These are phyloP conservation scores for Burhinus bistriatus DNA, from an alignment of 2,113 vertebrate genomes.

Conservation along the genomic window DNA sequence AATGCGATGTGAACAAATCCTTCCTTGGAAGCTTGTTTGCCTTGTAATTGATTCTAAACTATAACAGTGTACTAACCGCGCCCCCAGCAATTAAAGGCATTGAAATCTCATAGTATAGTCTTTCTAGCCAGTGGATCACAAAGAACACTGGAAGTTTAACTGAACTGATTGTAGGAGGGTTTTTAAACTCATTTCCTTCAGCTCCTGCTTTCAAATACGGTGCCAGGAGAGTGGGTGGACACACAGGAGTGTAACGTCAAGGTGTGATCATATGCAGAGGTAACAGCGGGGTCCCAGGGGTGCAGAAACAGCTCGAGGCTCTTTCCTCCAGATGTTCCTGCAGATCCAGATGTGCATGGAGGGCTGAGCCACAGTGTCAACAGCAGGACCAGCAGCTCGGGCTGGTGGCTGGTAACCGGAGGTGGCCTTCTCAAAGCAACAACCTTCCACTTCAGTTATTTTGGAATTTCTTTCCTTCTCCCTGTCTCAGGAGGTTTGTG, in stretches of 20 bases:
- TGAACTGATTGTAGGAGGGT: not conserved
- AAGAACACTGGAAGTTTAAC: not conserved
- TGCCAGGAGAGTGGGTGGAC: not conserved
- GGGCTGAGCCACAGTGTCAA: rapidly evolving
- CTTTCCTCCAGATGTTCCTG: conserved; percentile 19
- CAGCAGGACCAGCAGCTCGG: not conserved
- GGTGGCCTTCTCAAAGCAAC: not conserved
- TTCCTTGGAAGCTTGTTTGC: not conserved
- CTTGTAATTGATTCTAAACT: not conserved
- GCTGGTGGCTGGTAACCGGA: not conserved
- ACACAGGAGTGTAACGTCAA: not conserved
- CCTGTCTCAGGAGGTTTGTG: not conserved
- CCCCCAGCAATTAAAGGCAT: not conserved
- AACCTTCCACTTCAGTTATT: rapidly evolving
- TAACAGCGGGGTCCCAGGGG: not conserved
- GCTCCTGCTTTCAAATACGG: not conserved
- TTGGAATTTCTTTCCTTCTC: not conserved
- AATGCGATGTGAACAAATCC: not conserved
- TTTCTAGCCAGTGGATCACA: not conserved
- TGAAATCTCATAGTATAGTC: not conserved
- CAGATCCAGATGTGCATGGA: not conserved
- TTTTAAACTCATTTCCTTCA: not conserved
- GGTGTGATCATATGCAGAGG: not conserved
- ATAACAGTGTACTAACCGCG: rapidly evolving
- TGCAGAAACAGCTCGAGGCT: rapidly evolving